phyloP scores from a whole-genome alignment of 2,888 invertebrate genomes.

The Andrena praecox region DNA sequence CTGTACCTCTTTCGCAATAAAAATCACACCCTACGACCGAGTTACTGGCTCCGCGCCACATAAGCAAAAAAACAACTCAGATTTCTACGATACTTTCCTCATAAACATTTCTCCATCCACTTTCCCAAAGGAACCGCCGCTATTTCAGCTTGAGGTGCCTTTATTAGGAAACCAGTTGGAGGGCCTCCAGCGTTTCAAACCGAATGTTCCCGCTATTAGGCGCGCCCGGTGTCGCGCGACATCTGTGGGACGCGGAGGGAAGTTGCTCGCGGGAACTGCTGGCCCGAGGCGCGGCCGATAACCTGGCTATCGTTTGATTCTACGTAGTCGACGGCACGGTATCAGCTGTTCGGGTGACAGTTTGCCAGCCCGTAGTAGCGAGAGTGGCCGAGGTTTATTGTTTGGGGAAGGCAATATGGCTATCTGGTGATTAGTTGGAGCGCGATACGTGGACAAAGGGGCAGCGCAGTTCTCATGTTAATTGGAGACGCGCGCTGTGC shows the following conservation, averaged over 20 bases:
- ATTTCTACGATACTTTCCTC: too few species aligned
- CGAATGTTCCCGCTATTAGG: neutral
- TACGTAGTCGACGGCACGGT: slow-evolving; percentile 48
- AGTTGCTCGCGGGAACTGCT: slow-evolving; percentile 1
- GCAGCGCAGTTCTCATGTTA: slow-evolving; percentile 81
- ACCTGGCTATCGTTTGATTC: slow-evolving; percentile 20
- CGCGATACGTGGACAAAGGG: slow-evolving; percentile 79
- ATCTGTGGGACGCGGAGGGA: neutral
- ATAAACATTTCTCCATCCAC: neutral
- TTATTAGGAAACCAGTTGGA: too few species aligned
- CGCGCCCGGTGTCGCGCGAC: neutral
- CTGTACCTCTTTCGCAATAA: too few species aligned
- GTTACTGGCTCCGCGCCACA: neutral
- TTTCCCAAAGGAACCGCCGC: neutral
- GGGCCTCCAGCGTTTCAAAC: neutral
- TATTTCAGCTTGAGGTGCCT: neutral
- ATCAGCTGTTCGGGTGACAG: slow-evolving; percentile 84
- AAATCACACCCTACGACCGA: too few species aligned
- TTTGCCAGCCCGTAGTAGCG: slow-evolving; percentile 77
- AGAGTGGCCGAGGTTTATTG: slow-evolving; percentile 67
- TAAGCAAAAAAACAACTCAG: neutral
- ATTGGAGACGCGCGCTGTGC: slow-evolving; percentile 72
- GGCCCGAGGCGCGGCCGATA: slow-evolving; percentile 22
- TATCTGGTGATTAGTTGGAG: slow-evolving; percentile 81
- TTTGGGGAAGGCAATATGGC: slow-evolving; percentile 84